Evolutionary conservation across 2,113 vertebrate genomes (phyloP), one percentile per base, ranked within the genome.

Genomic region (Phaethornis superciliosus): DNA sequence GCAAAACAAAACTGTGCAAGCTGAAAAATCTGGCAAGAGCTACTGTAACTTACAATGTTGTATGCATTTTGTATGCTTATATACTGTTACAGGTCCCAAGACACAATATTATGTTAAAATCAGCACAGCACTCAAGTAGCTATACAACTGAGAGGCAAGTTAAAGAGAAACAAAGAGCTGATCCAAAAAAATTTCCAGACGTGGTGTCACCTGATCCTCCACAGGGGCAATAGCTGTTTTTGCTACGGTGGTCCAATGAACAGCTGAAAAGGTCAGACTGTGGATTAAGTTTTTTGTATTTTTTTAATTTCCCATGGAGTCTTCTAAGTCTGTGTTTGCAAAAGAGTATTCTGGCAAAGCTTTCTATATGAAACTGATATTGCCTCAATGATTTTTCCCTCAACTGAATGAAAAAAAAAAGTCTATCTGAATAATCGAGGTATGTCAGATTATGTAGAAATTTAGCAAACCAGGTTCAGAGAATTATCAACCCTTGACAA

Each of bases 181-280:
- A 96, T 90, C 85, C 81, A 89, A 89, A 93, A 95, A 94, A 83
- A 85, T 87, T 96, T 96, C 96, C 91, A 96, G 95, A 94, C 90
- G 63, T 64, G 40, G 90, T 85, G 85, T 97, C 89, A 97, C 85
- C 88, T 93, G 94, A 97, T 94, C 92, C 71, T 93, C 92, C 88
- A 82, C 27, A 90, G 88, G 58, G 79, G 82, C 63, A 95, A 85
- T 18, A 76, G 56, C 64, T 96, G 74, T 94, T 97, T 96, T 92
- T 78, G 90, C 72, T 94, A 89, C 92, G 86, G 83, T 93, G 88
- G 89, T 89, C 96, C 92, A 95, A 60, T 91, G 91, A 96, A 93
- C 47, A 96, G 81, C 81, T 85, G 75, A 93, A 94, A 95, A 96
- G 63, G 95, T 96, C 89, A 95, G 72, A 89, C 90, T 87, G 75